phyloP scores from a whole-genome alignment of 2,113 vertebrate genomes.

The Prinia subflava region DNA sequence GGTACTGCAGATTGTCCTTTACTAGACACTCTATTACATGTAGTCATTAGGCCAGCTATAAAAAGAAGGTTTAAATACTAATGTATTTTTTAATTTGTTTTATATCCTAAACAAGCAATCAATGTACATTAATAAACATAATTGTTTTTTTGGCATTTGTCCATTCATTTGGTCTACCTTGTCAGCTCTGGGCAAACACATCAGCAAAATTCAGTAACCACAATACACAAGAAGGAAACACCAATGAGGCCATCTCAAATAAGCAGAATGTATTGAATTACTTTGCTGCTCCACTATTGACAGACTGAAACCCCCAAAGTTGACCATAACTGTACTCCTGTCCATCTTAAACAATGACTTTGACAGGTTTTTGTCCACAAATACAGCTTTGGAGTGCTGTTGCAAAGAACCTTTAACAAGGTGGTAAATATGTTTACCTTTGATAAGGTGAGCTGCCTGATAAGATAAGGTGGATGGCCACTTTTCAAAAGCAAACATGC shows the following conservation, averaged over 20 bases:
- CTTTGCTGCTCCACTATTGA: conserved; percentile 37
- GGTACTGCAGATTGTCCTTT: conserved; percentile 65
- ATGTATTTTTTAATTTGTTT: conserved; percentile 85
- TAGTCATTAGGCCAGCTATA: conserved; percentile 70
- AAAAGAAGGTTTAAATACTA: conserved; percentile 80
- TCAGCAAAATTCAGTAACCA: conserved; percentile 66
- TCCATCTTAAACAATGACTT: conserved; percentile 34
- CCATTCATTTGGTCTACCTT: conserved; percentile 79
- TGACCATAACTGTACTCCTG: conserved; percentile 25
- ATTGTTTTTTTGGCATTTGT: conserved; percentile 84
- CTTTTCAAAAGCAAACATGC: conserved; percentile 79
- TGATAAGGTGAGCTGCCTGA: conserved; percentile 87
- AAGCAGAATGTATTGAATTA: conserved; percentile 72
- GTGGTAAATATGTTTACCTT: conserved; percentile 91
- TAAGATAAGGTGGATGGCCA: conserved; percentile 76
- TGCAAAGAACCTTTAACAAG: conserved; percentile 84
- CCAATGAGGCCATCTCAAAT: conserved; percentile 60
- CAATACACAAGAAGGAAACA: conserved; percentile 43
- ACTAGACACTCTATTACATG: conserved; percentile 59
- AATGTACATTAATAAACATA: conserved; percentile 91
- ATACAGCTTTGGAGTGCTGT: conserved; percentile 77
- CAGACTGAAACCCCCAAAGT: conserved; percentile 65
- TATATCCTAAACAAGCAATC: conserved; percentile 88
- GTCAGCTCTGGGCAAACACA: conserved; percentile 61
- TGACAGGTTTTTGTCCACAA: conserved; percentile 76